Conservation (phyloP, 1,140 invertebrate genomes). For the Drosophila pandora region DNA sequence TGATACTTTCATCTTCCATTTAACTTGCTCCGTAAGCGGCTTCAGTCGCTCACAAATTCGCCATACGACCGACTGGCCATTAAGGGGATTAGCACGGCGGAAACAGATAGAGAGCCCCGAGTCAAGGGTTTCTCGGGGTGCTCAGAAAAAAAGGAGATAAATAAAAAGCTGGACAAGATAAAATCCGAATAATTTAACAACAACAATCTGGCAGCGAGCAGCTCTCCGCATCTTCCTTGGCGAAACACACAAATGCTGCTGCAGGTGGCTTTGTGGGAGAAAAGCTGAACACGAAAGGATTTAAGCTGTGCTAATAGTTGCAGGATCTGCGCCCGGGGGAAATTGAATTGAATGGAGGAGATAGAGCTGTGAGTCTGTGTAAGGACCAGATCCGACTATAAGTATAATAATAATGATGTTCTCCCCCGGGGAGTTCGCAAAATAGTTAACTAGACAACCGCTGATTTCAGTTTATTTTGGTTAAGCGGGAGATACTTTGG, state of each 20-base stretch:
- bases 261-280: conserved; percentile 49
- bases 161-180: conserved; percentile 20
- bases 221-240: conserved; percentile 15
- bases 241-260: conserved; percentile 45
- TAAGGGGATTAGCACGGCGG: conserved; percentile 40
- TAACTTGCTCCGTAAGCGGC: conserved; percentile 3
- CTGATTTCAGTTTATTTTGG: conserved; percentile 1
- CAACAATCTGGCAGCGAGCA: conserved; percentile 16
- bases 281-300: conserved; percentile 44
- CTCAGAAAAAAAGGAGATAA: conserved; percentile 8
- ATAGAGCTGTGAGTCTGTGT: background rate
- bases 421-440: conserved; percentile 1
- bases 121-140: conserved; percentile 2
- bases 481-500: background rate
- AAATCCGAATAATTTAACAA: conserved; percentile 36
- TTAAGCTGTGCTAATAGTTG: conserved; percentile 41
- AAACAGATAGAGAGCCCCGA: conserved; percentile 11
- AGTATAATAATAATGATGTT: conserved; percentile 13
- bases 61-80: conserved; percentile 30
- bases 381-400: background rate
- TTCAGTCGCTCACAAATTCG: conserved; percentile 33
- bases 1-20: conserved; percentile 30
- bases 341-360: conserved; percentile 31
- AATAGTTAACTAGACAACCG: conserved; percentile 12
- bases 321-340: conserved; percentile 35